Conservation (phyloP, 2,797 vertebrate genomes). For the Phoxinus dragarum region DNA sequence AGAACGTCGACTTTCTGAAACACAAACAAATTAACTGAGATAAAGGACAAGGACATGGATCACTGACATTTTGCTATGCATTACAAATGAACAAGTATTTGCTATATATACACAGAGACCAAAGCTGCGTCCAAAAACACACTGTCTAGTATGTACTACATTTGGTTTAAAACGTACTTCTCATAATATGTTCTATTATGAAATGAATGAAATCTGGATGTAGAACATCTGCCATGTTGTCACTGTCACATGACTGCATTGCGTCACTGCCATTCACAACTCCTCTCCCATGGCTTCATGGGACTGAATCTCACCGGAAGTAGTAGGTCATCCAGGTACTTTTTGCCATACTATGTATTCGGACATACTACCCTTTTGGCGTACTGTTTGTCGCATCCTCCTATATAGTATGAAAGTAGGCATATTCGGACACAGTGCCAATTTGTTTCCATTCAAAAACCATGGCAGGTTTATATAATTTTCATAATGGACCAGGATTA, state of each 20-base stretch:
- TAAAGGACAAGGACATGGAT: not conserved
- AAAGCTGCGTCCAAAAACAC: not conserved
- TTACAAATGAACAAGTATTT: not conserved
- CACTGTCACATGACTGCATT: not conserved
- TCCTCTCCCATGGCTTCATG: not conserved
- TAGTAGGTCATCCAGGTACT: not conserved
- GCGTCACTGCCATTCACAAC: not conserved
- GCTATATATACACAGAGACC: not conserved
- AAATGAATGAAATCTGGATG: not conserved
- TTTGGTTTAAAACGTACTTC: not conserved
- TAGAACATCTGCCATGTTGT: not conserved
- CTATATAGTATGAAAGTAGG: not conserved
- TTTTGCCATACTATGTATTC: not conserved
- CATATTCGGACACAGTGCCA: not conserved
- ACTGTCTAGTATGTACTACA: not conserved
- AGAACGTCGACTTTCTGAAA: constrained; percentile 96
- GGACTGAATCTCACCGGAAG: not conserved
- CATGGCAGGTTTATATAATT: not conserved
- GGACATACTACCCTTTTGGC: not conserved
- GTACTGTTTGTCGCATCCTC: not conserved
- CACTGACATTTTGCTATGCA: not conserved
- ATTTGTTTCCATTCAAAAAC: not conserved
- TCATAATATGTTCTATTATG: not conserved
- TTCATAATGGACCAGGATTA: not conserved
- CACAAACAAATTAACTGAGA: not conserved